These are phyloP conservation scores for Danio rerio DNA, from an alignment of 2,113 vertebrate species.

Conservation along the genomic window DNA sequence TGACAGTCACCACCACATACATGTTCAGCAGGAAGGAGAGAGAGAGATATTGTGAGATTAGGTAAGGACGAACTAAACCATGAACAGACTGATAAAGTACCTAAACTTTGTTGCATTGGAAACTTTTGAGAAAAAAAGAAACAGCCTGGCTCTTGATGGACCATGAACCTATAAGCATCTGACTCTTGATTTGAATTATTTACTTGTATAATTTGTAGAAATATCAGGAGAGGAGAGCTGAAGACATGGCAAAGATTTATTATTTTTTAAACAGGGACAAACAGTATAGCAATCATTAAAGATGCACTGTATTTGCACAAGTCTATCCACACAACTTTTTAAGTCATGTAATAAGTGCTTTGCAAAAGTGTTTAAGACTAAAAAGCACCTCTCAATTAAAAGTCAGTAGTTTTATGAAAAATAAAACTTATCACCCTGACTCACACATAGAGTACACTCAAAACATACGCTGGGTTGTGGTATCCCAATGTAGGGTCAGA, in stretches of 20 bases:
- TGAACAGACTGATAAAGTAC: slow-evolving; percentile 53
- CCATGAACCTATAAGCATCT: slow-evolving; percentile 51
- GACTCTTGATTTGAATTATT: slow-evolving; percentile 65
- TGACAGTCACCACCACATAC: slow-evolving; percentile 45
- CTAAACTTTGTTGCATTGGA: slow-evolving; percentile 64
- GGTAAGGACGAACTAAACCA: slow-evolving; percentile 37
- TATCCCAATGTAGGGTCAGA: no score
- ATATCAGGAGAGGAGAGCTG: slow-evolving; percentile 29
- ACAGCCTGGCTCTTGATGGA: slow-evolving; percentile 51
- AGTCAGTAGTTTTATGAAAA: no score
- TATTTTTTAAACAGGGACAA: slow-evolving; percentile 4
- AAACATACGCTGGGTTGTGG: no score
- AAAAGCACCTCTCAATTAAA: no score
- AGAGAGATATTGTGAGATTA: slow-evolving; percentile 55
- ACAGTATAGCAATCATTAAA: background rate
- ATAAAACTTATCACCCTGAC: no score
- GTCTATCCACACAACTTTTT: background rate
- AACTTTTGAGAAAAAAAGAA: slow-evolving; percentile 44
- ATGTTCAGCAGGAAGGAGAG: slow-evolving; percentile 52
- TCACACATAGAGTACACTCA: no score
- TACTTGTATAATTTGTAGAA: slow-evolving; percentile 62
- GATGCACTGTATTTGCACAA: background rate
- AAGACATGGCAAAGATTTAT: background rate
- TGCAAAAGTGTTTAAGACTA: no score
- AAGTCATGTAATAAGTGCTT: background rate